Conservation (phyloP, 2,888 invertebrate species). For the Athripsodes cinereus region DNA sequence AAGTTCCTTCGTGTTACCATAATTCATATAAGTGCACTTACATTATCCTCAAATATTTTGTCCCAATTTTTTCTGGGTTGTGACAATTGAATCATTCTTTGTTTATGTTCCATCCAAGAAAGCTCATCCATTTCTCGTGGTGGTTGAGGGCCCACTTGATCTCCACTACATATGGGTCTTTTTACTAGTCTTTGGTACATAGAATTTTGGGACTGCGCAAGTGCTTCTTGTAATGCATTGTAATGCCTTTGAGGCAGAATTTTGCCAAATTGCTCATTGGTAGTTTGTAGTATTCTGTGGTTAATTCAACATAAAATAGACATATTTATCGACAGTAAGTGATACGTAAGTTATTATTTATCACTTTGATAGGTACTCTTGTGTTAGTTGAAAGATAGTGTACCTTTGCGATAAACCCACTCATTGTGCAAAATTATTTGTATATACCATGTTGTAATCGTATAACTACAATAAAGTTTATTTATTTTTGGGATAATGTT, state of each 20-base stretch:
- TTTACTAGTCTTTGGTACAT: conserved; percentile 13
- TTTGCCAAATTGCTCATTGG: conserved; percentile 4
- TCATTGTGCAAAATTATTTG: too few species aligned
- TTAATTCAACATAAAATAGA: too few species aligned
- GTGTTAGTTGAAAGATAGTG: too few species aligned
- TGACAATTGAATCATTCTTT: conserved; percentile 40
- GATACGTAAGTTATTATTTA: too few species aligned
- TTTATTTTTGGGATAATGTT: too few species aligned
- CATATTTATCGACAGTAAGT: too few species aligned
- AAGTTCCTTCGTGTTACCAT: too few species aligned
- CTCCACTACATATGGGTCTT: conserved; percentile 9
- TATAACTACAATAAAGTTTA: too few species aligned
- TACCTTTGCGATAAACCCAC: too few species aligned
- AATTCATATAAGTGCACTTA: too few species aligned
- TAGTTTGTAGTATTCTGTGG: conserved; percentile 8
- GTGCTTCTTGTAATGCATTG: background rate
- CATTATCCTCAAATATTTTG: background rate
- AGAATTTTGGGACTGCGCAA: background rate
- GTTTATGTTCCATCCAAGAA: conserved; percentile 48
- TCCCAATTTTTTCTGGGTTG: conserved; percentile 33
- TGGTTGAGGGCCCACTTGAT: conserved; percentile 35
- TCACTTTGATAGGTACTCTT: too few species aligned
- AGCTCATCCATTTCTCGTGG: conserved; percentile 40
- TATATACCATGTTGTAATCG: too few species aligned
- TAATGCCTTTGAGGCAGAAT: conserved; percentile 3